Evolutionary conservation across 53 echinoderm and acorn worm genomes (phyloP).

Genomic region (Apostichopus leukothele): DNA sequence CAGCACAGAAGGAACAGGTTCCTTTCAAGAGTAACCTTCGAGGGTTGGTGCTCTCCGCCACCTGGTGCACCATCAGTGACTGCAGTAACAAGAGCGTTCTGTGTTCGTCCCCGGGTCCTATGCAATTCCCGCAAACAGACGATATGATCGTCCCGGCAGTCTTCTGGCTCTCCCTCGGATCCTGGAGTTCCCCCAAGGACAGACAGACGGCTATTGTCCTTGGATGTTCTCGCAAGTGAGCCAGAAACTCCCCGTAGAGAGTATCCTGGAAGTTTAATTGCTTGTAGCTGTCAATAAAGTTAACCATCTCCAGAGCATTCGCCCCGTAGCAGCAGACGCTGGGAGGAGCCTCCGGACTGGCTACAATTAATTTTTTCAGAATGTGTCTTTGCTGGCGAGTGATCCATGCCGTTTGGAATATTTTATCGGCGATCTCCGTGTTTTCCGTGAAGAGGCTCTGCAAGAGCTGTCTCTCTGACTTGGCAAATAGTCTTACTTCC

Average conservation of each 20-base stretch:
- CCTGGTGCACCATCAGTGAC: conserved; percentile 73
- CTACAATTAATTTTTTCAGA: conserved; percentile 74
- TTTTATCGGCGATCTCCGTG: conserved; percentile 76
- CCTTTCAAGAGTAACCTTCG: conserved; percentile 76
- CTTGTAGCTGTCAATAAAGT: conserved; percentile 86
- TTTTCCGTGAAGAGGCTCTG: conserved; percentile 78
- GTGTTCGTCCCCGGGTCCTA: conserved; percentile 83
- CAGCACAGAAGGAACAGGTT: conserved; percentile 74
- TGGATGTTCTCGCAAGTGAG: conserved; percentile 77
- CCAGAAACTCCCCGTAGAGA: conserved; percentile 81
- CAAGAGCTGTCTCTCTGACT: conserved; percentile 80
- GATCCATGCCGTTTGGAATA: conserved; percentile 88
- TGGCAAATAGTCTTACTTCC: conserved; percentile 81
- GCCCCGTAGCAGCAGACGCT: conserved; percentile 87
- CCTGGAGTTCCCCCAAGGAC: conserved; percentile 66
- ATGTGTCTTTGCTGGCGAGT: conserved; percentile 91
- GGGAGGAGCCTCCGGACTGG: conserved; percentile 76
- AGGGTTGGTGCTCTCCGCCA: conserved; percentile 79
- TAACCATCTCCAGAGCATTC: conserved; percentile 84
- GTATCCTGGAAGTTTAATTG: conserved; percentile 75
- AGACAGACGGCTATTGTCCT: conserved; percentile 67
- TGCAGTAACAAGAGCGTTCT: conserved; percentile 75
- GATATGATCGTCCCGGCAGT: conserved; percentile 72
- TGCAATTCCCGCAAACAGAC: conserved; percentile 84
- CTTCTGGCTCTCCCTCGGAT: conserved; percentile 53